Base-by-base conservation (phyloP, 2,113 vertebrate genomes). In the Phylloscopus trochilus region DNA sequence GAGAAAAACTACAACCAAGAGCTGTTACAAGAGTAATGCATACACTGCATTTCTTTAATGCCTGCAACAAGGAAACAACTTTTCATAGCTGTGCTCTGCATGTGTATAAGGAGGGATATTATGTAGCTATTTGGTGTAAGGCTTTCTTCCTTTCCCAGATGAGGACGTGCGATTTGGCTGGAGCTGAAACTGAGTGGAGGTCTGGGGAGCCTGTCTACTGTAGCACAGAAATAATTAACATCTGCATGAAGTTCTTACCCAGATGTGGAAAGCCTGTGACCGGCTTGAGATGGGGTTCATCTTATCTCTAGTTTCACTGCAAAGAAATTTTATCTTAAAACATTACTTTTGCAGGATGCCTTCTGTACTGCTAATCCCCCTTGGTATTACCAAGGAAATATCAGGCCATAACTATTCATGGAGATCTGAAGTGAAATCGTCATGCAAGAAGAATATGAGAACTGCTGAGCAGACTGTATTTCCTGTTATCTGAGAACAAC, bases 401-500 rank as follows among this genome's bases (percentile, higher is more conserved):
- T 51, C 79, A 83, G 64, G 55, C 16, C 43, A 19, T 52, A 85
- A 88, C n/a, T 77, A 37, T 67, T 95, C 72, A 31, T 10, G 51
- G 82, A 87, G 72, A 93, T 44, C 39, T 2, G 1, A 83, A 89
- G 23, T 33, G 74, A 82, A 88, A 47, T 47, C 0, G 0, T 83
- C 79, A n/a, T 59, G 41, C 33, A 30, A 56, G 46, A 82, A 44
- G 66, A 93, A 88, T 0, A 10, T 86, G 82, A 90, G 85, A 90
- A 90, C 39, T 66, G 75, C 63, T 74, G 63, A 88, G 60, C 56
- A 90, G 85, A 44, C 59, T 80, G 55, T 35, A 52, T 70, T 91
- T 85, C 78, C 68, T 88, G 84, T 66, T 92, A 66, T 80, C 78
- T 74, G 75, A 90, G 60, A 95, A 66, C 46, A 76, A 90, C 70